Evolutionary conservation across 2,888 invertebrate species (phyloP), one percentile per base, ranked within the genome.

Genomic region (Hirudinaria manillensis): DNA sequence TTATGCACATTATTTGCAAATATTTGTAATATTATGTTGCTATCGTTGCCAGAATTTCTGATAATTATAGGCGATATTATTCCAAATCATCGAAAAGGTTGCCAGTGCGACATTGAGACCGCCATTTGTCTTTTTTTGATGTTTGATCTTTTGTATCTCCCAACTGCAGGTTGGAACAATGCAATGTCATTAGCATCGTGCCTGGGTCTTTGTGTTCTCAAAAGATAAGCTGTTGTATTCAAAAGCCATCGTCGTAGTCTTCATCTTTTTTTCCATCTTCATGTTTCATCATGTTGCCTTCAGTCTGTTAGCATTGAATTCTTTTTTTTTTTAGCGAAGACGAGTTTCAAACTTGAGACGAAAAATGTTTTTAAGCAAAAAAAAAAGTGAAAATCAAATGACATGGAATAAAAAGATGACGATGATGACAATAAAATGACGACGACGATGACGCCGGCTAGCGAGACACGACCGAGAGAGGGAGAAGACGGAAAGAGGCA

Each of bases 181-280:
- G 61, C 61, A 61, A 61, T 24, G 29, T 61, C 61, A 61, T 61
- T 61, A 61, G 61, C 61, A 27, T 61, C 61, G 29, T 61, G 61
- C 13, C 61, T 29, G 29, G 29, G 61, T 61, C 61, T 61, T 61
- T 61, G 61, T 61, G 61, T 10, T 61, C 61, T 10, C 13, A 61
- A 29, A 61, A 3, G 61, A 61, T 61, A 61, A 61, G 61, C 24
- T 16, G 45, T 45, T 45, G 45, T 16, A 45, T 45, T 45, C 13
- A 45, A 45, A 16, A 45, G 45, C 45, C 45, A 45, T 45, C 45
- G 16, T 45, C 45, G 13, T 16, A 61, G 6, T 29, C n/a, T 61
- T n/a, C 61, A 27, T 61, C 61, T 27, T 61, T 29, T 61, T 61
- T n/a, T n/a, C n/a, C 61, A 61, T 61, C 2, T 7, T 61, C 29